Conservation (phyloP, 2,888 invertebrate species). For the Aporophyla lueneburgensis region DNA sequence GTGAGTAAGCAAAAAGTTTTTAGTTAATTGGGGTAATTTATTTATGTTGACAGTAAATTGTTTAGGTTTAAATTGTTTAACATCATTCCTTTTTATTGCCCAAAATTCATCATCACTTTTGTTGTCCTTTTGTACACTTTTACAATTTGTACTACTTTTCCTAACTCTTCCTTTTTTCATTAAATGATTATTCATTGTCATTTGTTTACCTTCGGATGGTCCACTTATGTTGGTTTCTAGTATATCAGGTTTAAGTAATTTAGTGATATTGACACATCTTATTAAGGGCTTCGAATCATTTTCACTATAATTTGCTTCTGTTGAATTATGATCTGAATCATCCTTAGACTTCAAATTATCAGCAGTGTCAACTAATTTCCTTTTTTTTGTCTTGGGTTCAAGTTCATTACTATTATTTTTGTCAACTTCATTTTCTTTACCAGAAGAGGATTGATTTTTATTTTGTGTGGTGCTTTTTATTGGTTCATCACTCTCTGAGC, state of each 20-base stretch:
- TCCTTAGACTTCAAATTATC: constrained; percentile 7
- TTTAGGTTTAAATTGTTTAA: constrained; percentile 79
- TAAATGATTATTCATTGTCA: constrained; percentile 41
- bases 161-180: constrained; percentile 38
- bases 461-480: constrained; percentile 38
- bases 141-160: constrained; percentile 34
- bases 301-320: constrained; percentile 25
- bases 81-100: constrained; percentile 76
- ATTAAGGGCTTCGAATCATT: constrained; percentile 75
- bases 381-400: constrained; percentile 45
- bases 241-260: constrained; percentile 82
- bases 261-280: constrained; percentile 85
- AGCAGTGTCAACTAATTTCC: constrained; percentile 29
- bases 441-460: constrained; percentile 33
- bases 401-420: constrained; percentile 6
- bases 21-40: constrained; percentile 76
- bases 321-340: constrained; percentile 37
- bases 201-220: constrained; percentile 16
- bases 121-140: constrained; percentile 16
- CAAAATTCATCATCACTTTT: constrained; percentile 67
- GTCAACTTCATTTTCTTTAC: constrained; percentile 28
- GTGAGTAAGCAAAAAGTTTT: constrained; percentile 72
- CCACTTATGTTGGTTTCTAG: constrained; percentile 40
- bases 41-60: constrained; percentile 75
- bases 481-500: constrained; percentile 68